Evolutionary conservation across 1,140 invertebrate genomes (phyloP), one percentile per base, ranked within the genome.

Genomic region (Dreissena polymorpha): DNA sequence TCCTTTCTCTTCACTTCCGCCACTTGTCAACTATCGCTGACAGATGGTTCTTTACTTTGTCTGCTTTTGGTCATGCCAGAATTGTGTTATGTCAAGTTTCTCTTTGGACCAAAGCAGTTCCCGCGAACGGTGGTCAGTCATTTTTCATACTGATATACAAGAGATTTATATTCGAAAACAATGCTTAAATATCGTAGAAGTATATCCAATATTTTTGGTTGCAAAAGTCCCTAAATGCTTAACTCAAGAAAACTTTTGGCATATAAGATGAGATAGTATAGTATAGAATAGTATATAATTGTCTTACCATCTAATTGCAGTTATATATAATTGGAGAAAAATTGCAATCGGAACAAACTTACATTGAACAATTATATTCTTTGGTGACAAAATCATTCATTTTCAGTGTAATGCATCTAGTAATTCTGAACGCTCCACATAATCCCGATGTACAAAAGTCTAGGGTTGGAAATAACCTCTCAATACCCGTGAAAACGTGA

Each of bases 81-180:
- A n/a, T n/a, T n/a, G n/a, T 50, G 83, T 82, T 82, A 86, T 74
- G 79, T 86, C 64, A 79, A 60, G 21, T 87, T 85, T 71, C 76
- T 87, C 0, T 78, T 87, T 21, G 86, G 86, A 16, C 57, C 49
- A 14, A 50, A 13, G 73, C 69, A 63, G 65, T 80, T 70, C 83
- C 83, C 16, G 72, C 83, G 14, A 55, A 85, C 50, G 86, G 86
- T 10, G 65, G 85, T 5, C 81, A 78, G n/a, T 71, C 83, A 0
- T 83, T 87, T 51, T 57, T 87, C 0, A 55, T 18, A 50, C 49
- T 82, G 39, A 49, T n/a, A 39, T 51, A 10, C 21, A 60, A 53
- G 12, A 49, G 10, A 0, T 16, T 1, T n/a, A 0, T 70, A 27
- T n/a, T 68, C n/a, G n/a, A n/a, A 16, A 29, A 68, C 0, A n/a